Base-by-base conservation (phyloP, 1,140 invertebrate genomes). In the Chironomus striatipennis region DNA sequence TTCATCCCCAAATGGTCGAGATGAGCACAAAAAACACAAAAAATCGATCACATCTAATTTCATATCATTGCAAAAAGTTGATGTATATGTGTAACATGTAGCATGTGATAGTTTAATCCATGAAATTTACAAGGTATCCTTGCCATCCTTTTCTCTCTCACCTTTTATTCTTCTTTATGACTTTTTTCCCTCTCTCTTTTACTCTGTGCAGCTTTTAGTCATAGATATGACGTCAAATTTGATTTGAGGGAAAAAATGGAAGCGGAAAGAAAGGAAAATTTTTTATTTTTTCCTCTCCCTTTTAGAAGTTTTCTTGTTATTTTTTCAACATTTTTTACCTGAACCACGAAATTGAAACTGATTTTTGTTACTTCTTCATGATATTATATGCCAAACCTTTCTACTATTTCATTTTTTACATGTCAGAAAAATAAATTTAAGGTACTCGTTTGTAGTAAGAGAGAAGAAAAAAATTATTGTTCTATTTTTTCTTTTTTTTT, bases 161-260 rank as follows among this genome's bases (percentile, higher is more conserved):
- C 43, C 43, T 15, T 10, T 47, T 8, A 10, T 47, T 10, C 15
- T n/a, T n/a, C 47, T 57, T 57, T 10, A 57, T 57, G 4, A 12
- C 24, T 34, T 34, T n/a, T n/a, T n/a, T n/a, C n/a, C n/a, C n/a
- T n/a, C n/a, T 34, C 24, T 34, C 24, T 34, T 34, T 34, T n/a
- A n/a, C n/a, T 34, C 24, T 34, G 24, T 34, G 24, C 24, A 34
- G 24, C 24, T 34, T 34, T 34, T 34, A 34, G n/a, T 57, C 47
- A 57, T 57, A 57, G 47, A 57, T 57, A 57, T 57, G 47, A 57
- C 47, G 47, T 57, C 47, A 57, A 57, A 57, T 57, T 57, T 57
- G 47, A 57, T 57, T 57, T 57, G 47, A 57, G 47, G 47, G 12
- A n/a, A 47, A 15, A 15, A 57, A n/a, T n/a, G 47, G 4, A 57